These are phyloP conservation scores for Lagorchestes hirsutus DNA, from an alignment of 2,797 vertebrate species.

Conservation along the genomic window DNA sequence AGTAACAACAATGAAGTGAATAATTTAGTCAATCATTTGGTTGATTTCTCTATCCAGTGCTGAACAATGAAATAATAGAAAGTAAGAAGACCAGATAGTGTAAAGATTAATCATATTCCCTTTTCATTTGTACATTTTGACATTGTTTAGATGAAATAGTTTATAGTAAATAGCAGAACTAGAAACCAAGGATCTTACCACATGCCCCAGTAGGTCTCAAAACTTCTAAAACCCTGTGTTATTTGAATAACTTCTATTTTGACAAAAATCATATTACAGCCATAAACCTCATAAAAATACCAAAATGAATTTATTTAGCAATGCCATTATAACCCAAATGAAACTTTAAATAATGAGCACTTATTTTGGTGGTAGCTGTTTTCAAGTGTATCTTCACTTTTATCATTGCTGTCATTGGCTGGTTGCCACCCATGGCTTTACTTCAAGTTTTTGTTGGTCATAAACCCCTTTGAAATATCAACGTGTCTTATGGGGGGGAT, in stretches of 20 bases:
- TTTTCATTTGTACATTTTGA: conserved; percentile 9
- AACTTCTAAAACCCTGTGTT: neutral
- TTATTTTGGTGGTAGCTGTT: neutral
- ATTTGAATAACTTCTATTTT: neutral
- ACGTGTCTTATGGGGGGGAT: neutral
- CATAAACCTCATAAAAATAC: neutral
- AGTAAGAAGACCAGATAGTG: neutral
- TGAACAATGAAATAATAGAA: neutral
- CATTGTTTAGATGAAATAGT: neutral
- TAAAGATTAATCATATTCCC: neutral
- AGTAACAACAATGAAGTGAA: neutral
- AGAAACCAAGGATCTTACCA: neutral
- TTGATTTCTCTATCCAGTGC: neutral
- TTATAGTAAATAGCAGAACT: conserved; percentile 19
- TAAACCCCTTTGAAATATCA: conserved; percentile 8
- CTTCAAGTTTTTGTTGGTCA: conserved; percentile 11
- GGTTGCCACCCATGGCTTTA: neutral
- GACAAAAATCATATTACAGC: neutral
- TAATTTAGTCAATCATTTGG: neutral
- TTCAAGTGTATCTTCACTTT: neutral
- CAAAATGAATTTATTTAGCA: neutral
- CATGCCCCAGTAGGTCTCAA: neutral
- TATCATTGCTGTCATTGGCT: neutral
- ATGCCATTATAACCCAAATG: neutral
- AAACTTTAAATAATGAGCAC: neutral